phyloP scores from a whole-genome alignment of 2,113 vertebrate genomes.

The Sinocyclocheilus maitianheensis region DNA sequence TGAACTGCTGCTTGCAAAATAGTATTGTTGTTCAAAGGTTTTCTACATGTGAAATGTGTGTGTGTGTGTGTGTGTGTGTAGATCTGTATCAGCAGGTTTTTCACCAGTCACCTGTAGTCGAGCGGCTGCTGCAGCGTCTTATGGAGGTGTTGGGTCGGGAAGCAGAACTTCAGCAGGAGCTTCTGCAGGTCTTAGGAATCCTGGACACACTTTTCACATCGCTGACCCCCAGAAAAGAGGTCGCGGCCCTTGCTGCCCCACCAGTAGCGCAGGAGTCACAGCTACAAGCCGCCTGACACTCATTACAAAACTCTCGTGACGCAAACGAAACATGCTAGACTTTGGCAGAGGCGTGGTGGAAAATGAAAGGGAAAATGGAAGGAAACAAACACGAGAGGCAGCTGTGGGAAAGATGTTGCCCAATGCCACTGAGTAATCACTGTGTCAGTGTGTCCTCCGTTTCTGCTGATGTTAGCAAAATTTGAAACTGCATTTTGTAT shows the following conservation, averaged over 20 bases:
- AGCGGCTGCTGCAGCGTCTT: conserved; percentile 86
- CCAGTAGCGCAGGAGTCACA: conserved; percentile 58
- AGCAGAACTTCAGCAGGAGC: conserved; percentile 89
- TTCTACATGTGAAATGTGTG: background rate
- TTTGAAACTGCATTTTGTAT: conserved; percentile 40
- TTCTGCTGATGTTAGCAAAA: conserved; percentile 7
- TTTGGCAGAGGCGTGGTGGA: background rate
- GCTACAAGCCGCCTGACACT: conserved; percentile 63
- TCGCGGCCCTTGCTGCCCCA: conserved; percentile 54
- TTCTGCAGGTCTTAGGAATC: conserved; percentile 94
- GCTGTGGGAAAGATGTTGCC: background rate
- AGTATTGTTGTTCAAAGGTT: no score
- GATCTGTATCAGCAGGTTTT: conserved; percentile 66
- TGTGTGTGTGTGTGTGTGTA: conserved; percentile 46
- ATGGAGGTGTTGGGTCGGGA: conserved; percentile 87
- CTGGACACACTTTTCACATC: conserved; percentile 94
- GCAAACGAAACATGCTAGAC: background rate
- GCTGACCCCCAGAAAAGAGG: conserved; percentile 78
- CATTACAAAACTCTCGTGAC: conserved; percentile 6
- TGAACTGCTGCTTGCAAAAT: background rate
- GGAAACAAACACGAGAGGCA: background rate
- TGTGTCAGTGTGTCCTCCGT: background rate
- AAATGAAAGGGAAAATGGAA: background rate
- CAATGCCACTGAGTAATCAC: background rate
- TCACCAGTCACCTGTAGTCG: conserved; percentile 86